phyloP scores from a whole-genome alignment of 2,113 vertebrate genomes.

The Zootoca vivipara region DNA sequence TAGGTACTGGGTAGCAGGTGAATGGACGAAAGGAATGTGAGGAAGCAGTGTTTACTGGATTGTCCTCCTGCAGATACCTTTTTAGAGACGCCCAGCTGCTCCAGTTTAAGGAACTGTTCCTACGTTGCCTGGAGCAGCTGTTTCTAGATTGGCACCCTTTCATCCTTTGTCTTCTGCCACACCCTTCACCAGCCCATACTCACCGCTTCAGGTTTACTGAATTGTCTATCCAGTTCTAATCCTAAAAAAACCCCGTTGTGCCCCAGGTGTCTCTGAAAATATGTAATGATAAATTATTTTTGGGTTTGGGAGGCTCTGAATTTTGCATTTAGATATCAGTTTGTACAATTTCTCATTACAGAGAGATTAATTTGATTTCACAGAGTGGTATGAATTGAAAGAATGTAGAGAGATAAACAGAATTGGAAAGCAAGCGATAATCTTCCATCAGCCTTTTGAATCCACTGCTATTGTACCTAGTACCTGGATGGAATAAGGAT shows the following conservation, averaged over 20 bases:
- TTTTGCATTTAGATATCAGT: constrained; percentile 3
- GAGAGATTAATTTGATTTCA: neutral
- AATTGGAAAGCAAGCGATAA: constrained; percentile 3
- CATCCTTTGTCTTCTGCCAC: neutral
- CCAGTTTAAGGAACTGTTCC: neutral
- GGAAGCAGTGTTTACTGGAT: neutral
- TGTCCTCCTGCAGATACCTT: neutral
- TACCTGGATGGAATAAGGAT: neutral
- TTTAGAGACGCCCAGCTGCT: neutral
- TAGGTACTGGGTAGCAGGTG: too few relatives aligned
- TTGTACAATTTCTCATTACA: neutral
- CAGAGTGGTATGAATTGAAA: neutral
- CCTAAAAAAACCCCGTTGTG: neutral
- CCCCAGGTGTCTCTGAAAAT: neutral
- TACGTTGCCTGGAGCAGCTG: neutral
- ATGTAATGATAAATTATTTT: neutral
- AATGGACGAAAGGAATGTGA: neutral
- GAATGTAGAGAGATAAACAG: constrained; percentile 11
- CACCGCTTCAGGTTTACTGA: neutral
- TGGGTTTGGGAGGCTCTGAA: neutral
- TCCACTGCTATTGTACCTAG: neutral
- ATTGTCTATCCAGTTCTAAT: neutral
- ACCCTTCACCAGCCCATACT: neutral
- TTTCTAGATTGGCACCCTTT: neutral
- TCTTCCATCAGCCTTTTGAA: neutral